Conservation (phyloP, 2,888 invertebrate genomes). For the Spisula subtruncata region DNA sequence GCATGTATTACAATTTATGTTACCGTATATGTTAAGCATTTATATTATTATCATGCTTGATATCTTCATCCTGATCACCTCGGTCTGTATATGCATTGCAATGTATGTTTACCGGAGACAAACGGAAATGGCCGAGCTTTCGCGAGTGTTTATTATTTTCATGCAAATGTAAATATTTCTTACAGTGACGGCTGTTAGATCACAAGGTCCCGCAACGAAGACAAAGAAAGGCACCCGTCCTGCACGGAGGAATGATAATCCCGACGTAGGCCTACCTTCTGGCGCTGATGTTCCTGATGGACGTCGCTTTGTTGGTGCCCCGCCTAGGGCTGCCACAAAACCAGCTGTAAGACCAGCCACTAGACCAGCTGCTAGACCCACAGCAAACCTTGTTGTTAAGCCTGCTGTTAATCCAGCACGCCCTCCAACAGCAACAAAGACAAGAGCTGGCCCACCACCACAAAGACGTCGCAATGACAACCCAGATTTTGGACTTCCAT, state of each 20-base stretch:
- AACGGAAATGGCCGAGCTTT: too few species aligned
- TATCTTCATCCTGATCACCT: too few species aligned
- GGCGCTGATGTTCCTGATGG: slow-evolving; percentile 45
- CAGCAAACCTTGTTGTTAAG: neutral
- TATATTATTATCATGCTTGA: too few species aligned
- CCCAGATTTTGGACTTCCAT: slow-evolving; percentile 40
- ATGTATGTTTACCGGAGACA: too few species aligned
- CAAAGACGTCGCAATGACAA: slow-evolving; percentile 39
- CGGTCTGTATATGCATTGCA: too few species aligned
- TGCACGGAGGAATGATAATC: slow-evolving; percentile 48
- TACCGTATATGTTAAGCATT: too few species aligned
- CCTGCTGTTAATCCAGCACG: too few species aligned
- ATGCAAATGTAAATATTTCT: too few species aligned
- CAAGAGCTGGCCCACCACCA: slow-evolving; percentile 28
- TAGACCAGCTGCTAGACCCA: slow-evolving; percentile 27
- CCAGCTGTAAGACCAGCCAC: slow-evolving; percentile 27
- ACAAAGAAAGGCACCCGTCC: slow-evolving; percentile 60
- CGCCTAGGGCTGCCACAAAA: neutral
- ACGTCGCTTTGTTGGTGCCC: slow-evolving; percentile 11
- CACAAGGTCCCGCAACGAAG: slow-evolving; percentile 59
- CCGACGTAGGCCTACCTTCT: slow-evolving; percentile 49
- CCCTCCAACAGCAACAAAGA: slow-evolving; percentile 8
- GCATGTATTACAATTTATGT: too few species aligned
- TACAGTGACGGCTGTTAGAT: slow-evolving; percentile 56
- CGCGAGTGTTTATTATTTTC: too few species aligned